Percentiles rank a stretch among this genome's conserved stretches.
phyloP scores from a whole-genome alignment of 2,113 vertebrate genomes.

The Cephalopterus ornatus region DNA sequence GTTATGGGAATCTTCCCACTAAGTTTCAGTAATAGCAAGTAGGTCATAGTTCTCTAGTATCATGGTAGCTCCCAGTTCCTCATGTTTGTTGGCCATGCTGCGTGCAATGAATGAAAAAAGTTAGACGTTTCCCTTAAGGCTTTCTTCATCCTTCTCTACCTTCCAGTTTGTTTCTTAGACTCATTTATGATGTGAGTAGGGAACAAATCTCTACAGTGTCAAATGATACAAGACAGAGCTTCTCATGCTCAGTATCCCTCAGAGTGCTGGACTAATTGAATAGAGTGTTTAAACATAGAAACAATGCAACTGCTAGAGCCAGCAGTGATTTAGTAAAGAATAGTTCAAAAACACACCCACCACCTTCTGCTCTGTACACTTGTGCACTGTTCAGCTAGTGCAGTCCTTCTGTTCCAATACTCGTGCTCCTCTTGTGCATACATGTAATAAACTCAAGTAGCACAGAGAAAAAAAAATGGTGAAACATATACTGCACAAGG shows the following conservation, averaged over 20 bases:
- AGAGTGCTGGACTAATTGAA: neutral
- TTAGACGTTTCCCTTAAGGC: neutral
- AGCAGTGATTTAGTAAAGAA: neutral
- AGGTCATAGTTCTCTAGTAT: neutral
- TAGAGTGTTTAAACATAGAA: neutral
- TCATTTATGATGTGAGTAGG: fast-evolving
- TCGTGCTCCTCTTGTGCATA: neutral
- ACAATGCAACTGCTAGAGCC: neutral
- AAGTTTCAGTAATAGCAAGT: no score
- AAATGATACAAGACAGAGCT: neutral
- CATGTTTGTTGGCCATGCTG: neutral
- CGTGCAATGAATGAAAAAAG: neutral
- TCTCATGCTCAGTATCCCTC: neutral
- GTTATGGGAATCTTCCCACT: neutral
- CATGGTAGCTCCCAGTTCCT: neutral
- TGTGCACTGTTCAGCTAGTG: neutral
- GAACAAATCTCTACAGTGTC: neutral
- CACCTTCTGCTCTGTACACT: neutral
- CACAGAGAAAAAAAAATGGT: neutral
- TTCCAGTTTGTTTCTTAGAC: neutral
- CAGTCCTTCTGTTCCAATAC: neutral
- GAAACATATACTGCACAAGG: neutral
- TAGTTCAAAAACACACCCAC: neutral
- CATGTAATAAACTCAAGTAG: neutral
- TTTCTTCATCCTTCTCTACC: neutral